Base-by-base conservation (phyloP, 2,113 vertebrate species). In the Lutjanus erythropterus region DNA sequence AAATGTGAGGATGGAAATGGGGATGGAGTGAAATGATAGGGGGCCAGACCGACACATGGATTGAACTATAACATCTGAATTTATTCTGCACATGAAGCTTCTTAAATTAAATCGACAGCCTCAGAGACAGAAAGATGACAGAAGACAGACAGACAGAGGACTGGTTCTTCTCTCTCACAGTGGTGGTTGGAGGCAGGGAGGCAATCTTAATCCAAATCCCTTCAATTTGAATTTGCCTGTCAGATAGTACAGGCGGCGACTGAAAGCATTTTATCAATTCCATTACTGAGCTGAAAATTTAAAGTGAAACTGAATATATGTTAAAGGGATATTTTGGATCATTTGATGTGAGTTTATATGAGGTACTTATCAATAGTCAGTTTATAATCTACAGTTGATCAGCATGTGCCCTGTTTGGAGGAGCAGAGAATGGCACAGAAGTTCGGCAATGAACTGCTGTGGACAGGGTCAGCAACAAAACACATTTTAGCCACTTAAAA, bases 121-220 rank as follows among this genome's bases (percentile, higher is more conserved):
- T 44, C 27, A 56, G n/a, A 62, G 56, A 59, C 35, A 50, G 33
- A 59, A 23, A 1, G 12, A 46, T 59, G 37, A 68, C 15, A 18
- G n/a, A 5, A 37, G 14, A 61, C 29, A 56, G 33, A 35, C 14
- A 70, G 64, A 53, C 0, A 35, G 29, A 31, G 29, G 31, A 49
- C 50, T 2, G 31, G 0, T 33, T 65, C 16, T 39, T 29, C 25
- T 35, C 41, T 55, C 15, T 50, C 41, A 21, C 37, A 70, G 33
- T 9, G 23, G 21, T 16, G 53, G 11, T 47, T 6, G 35, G 44
- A 68, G 37, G 33, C 12, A 23, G 35, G 7, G 49, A 55, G 44
- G 4, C 23, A 33, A 74, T 77, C 52, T 66, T 42, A 52, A 85
- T 81, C 68, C 64, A 52, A 62, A 89, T 64, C 78, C 44, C n/a